Evolutionary conservation across 2,113 vertebrate genomes (phyloP), one percentile per base, ranked within the genome.

Genomic region (Rhinoptilus africanus): DNA sequence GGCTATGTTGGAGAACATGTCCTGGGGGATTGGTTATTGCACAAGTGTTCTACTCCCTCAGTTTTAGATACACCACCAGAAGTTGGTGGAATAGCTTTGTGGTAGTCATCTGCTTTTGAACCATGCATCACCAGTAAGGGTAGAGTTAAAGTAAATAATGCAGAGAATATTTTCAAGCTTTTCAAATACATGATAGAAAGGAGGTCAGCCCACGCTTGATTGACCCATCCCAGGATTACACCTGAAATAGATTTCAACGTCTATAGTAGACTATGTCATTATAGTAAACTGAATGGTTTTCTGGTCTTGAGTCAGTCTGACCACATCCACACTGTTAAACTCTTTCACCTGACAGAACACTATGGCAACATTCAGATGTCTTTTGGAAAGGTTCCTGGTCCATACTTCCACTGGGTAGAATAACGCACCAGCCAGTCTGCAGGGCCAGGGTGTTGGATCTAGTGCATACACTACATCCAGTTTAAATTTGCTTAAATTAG

Each of bases 261-360:
- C 48, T 50, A 0, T 2, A 37, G 18, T 1, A 35, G 53, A 12
- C 26, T 73, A 1, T 0, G 2, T 45, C 2, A 1, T 72, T 12
- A 12, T 3, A 30, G 48, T 34, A 28, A 92, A 67, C 20, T 1
- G 35, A 51, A 18, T 19, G 2, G 3, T 72, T 86, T 83, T 53
- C 19, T 83, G 37, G 14, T 75, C 34, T 88, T 10, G 21, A 67
- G 7, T 28, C 60, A 26, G 11, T 22, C 45, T 88, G 83, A 21
- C n/a, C 41, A 4, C 54, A 75, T 56, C 48, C 48, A 45, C 6
- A 1, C 26, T 60, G 1, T 37, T 53, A 50, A 81, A 64, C 10
- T 48, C 30, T 53, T 88, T 54, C 53, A 76, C 47, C 47, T 83
- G 66, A 24, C 53, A 63, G 45, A 66, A 37, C 69, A 21, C 12